Percentiles rank a stretch among this genome's conserved stretches.
Evolutionary conservation across 2,797 vertebrate genomes (phyloP).

Genomic region (Eospalax fontanierii): DNA sequence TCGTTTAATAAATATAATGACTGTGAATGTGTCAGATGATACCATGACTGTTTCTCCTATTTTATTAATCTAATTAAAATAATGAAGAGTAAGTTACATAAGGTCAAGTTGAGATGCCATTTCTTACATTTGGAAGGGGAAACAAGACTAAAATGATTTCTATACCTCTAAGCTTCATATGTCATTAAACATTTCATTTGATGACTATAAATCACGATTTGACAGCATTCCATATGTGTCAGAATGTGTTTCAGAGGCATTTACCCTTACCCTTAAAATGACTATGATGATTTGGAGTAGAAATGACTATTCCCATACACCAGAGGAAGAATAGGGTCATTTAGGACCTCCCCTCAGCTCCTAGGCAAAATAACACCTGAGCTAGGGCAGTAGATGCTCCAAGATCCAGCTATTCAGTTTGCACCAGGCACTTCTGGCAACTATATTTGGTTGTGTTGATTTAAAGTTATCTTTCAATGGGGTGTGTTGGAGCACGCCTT

Average conservation of each 20-base stretch:
- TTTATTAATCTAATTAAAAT: neutral
- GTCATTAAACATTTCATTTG: conserved; percentile 10
- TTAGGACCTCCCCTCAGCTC: neutral
- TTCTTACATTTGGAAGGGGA: conserved; percentile 21
- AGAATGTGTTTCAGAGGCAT: neutral
- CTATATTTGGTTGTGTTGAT: neutral
- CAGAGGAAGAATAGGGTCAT: neutral
- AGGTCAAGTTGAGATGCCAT: conserved; percentile 18
- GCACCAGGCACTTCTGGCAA: neutral
- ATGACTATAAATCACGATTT: neutral
- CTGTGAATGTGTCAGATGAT: neutral
- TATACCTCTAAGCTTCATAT: neutral
- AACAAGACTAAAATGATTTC: neutral
- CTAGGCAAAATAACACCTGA: neutral
- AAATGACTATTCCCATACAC: neutral
- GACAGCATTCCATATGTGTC: neutral
- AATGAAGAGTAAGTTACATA: neutral
- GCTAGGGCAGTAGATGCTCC: neutral
- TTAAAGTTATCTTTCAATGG: neutral
- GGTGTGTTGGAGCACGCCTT: too few species aligned
- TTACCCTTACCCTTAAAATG: neutral
- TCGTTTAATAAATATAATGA: neutral
- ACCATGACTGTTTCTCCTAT: neutral
- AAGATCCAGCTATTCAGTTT: neutral
- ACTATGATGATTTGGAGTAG: neutral